Evolutionary conservation across 2,797 vertebrate genomes (phyloP).

Genomic region (Taeniopygia guttata): DNA sequence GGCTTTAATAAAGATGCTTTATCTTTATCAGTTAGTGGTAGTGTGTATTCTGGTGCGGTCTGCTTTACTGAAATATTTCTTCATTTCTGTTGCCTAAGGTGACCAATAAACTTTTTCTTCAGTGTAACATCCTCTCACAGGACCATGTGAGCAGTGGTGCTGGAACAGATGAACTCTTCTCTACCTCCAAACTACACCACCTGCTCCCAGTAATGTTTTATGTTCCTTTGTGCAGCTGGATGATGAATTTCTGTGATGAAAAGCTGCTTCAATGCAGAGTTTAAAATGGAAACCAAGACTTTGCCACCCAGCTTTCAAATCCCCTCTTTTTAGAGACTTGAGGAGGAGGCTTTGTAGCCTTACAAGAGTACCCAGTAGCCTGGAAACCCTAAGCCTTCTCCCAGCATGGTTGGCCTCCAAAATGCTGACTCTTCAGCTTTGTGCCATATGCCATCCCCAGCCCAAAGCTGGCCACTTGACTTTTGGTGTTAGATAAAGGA

Average conservation of each 20-base stretch:
- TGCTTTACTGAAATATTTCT: not conserved
- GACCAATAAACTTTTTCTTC: not conserved
- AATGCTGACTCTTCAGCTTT: not conserved
- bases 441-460: not conserved
- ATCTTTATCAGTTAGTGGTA: not conserved
- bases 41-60: fast-evolving
- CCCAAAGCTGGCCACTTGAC: not conserved
- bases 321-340: not conserved
- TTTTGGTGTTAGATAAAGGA: not conserved
- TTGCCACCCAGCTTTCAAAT: not conserved
- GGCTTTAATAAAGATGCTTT: not conserved
- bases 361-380: not conserved
- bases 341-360: not conserved
- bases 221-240: not conserved
- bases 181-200: not conserved
- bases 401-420: fast-evolving
- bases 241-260: not conserved
- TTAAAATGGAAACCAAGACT: not conserved
- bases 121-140: not conserved
- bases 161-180: not conserved
- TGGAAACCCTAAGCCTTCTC: not conserved
- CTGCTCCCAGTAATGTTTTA: not conserved
- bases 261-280: not conserved
- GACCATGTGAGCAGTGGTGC: not conserved
- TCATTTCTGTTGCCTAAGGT: not conserved